Evolutionary conservation across 1,140 invertebrate genomes (phyloP), one percentile per base, ranked within the genome.

Genomic region (Phymorhynchus buccinoides): DNA sequence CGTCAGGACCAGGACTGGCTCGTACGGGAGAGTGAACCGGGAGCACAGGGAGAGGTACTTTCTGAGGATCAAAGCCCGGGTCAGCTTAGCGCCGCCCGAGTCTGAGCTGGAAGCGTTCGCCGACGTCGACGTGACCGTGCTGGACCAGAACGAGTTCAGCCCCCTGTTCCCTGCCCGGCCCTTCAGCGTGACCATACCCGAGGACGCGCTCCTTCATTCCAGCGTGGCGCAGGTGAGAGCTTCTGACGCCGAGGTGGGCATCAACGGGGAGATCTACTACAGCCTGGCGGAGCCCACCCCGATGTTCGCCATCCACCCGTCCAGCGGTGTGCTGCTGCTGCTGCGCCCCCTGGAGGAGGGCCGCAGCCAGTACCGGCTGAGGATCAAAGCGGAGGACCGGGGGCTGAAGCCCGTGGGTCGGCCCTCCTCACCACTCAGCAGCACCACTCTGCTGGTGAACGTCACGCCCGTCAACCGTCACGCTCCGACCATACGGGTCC

Each of bases 221-320:
- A 94, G 91, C 78, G 92, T 95, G 39, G 88, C 92, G 1, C 88
- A 91, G 85, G 94, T 95, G 6, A 95, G 95, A 22, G 98, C 98
- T 0, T 97, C 97, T 90, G 98, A 99, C 94, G 97, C 98, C 9
- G 98, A 99, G 93, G 94, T 98, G 18, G 98, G 98, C 0, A 95
- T 96, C 78, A 99, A 99, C 92, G 97, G 97, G 3, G 97, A 99
- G 94, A 97, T 99, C 88, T 99, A 99, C 93, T 99, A 99, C 92
- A 98, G 96, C 92, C 96, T 99, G 88, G 94, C 95, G n/a, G 95
- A 97, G 85, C 94, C 95, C 32, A 97, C 96, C 12, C 96, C 97
- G 87, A 95, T 96, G 86, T 99, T 99, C 92, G 96, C 97, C 9
- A 96, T 99, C 84, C 97, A 99, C 94, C 97, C 98, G 16, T 97